Evolutionary conservation across 2,888 invertebrate genomes (phyloP).

Genomic region (Cephus runcator): DNA sequence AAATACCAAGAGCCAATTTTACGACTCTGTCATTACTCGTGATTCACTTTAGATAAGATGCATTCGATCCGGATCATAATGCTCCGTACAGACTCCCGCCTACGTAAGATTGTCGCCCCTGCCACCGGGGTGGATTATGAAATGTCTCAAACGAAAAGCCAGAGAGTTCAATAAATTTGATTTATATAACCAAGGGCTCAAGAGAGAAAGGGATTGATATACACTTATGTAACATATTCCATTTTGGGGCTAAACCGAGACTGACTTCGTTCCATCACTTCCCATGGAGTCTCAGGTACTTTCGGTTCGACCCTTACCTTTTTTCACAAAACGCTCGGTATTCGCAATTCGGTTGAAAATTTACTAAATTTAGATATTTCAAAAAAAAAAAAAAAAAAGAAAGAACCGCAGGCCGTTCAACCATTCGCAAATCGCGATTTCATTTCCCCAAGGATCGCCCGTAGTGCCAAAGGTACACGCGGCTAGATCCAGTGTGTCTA

Average conservation of each 20-base stretch:
- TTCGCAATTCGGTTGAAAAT: no score
- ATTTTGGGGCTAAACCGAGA: neutral
- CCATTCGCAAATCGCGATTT: no score
- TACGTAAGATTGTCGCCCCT: neutral
- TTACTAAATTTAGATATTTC: no score
- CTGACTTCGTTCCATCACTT: no score
- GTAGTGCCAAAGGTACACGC: no score
- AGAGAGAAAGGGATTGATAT: neutral
- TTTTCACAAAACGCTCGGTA: no score
- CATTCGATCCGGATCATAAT: neutral
- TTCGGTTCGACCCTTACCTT: no score
- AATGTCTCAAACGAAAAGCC: neutral
- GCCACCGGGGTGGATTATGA: neutral
- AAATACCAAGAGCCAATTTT: constrained; percentile 2
- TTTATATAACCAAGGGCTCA: neutral
- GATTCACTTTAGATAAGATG: neutral
- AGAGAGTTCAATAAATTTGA: neutral
- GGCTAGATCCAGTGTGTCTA: no score
- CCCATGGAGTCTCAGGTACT: no score
- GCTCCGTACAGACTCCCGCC: neutral
- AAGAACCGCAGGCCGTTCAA: no score
- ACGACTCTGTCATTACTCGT: neutral
- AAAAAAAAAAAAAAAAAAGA: no score
- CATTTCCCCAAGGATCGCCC: no score
- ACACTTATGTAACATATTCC: neutral